Evolutionary conservation across 2,797 vertebrate genomes (phyloP), one percentile per base, ranked within the genome.

Genomic region (Tokudaia muenninki): DNA sequence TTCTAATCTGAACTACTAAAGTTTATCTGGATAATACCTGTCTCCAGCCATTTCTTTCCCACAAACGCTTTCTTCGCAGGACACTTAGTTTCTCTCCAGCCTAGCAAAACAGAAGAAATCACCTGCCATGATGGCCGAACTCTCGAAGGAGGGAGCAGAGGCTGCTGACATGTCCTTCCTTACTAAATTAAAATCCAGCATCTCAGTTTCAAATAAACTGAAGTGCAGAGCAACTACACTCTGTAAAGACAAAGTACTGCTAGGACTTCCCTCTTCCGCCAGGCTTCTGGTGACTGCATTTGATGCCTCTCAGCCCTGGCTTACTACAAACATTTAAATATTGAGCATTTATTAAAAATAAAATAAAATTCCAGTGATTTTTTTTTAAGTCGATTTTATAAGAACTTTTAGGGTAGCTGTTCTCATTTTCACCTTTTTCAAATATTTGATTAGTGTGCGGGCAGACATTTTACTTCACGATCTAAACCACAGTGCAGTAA

Each of bases 401-500:
- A 93, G 95, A 84, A 86, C 74, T 74, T 87, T 3, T 37, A 37
- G 1, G 26, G 37, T 41, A 90, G 21, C 50, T 70, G 77, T 65
- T 92, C 37, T 37, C n/a, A 16, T 55, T 94, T 97, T 95, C 50
- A 63, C 75, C 65, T 70, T 17, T 72, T 95, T 83, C 19, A 83
- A 34, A n/a, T 79, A 75, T 84, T 70, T 31, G 31, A 77, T n/a
- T 75, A 17, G 41, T 87, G 19, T 31, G 1, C 79, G 55, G 16
- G 8, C 75, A 65, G 59, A 3, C 63, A 70, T 90, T 92, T 94
- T n/a, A 82, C 59, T 74, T 80, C 9, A 29, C 44, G 21, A 3
- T 72, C 19, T 74, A 10, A 93, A 93, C 92, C 83, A 75, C 37
- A n/a, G 4, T 44, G 34, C 19, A 67, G 44, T 31, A 63, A 31